These are phyloP conservation scores for Toxotes lorentzi DNA, from an alignment of 2,797 vertebrate species.

Conservation along the genomic window DNA sequence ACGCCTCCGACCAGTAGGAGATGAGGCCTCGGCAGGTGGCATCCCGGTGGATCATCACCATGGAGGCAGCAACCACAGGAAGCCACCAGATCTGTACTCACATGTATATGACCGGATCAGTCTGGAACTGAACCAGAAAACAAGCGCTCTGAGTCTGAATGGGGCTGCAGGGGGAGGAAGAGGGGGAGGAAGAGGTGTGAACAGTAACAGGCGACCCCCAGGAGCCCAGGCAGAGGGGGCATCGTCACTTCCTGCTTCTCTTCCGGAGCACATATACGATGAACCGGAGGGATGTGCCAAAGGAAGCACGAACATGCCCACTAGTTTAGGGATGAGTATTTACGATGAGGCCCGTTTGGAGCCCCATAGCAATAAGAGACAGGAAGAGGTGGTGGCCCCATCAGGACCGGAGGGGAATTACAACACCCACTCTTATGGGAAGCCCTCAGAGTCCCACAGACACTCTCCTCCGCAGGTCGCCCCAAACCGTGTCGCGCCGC, in stretches of 20 bases:
- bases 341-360: conserved; percentile 88
- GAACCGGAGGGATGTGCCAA: conserved; percentile 91
- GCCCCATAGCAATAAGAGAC: conserved; percentile 82
- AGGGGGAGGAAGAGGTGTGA: conserved; percentile 37
- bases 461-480: conserved; percentile 46
- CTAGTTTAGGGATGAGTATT: conserved; percentile 64
- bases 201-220: conserved; percentile 61
- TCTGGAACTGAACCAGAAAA: conserved; percentile 75
- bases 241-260: not conserved
- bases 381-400: conserved; percentile 64
- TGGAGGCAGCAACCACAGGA: conserved; percentile 53
- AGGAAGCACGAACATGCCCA: not conserved
- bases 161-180: conserved; percentile 45
- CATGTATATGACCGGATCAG: conserved; percentile 85
- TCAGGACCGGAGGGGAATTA: conserved; percentile 82
- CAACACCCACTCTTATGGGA: conserved; percentile 80
- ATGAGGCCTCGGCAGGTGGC: conserved; percentile 56
- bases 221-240: conserved; percentile 66
- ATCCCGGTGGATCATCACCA: conserved; percentile 54
- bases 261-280: conserved; percentile 92
- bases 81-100: conserved; percentile 71
- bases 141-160: conserved; percentile 69
- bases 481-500: conserved; percentile 14
- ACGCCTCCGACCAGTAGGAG: conserved; percentile 75
- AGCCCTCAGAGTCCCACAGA: conserved; percentile 38